phyloP scores from a whole-genome alignment of 1,140 invertebrate species.

The Macrobrachium nipponense region DNA sequence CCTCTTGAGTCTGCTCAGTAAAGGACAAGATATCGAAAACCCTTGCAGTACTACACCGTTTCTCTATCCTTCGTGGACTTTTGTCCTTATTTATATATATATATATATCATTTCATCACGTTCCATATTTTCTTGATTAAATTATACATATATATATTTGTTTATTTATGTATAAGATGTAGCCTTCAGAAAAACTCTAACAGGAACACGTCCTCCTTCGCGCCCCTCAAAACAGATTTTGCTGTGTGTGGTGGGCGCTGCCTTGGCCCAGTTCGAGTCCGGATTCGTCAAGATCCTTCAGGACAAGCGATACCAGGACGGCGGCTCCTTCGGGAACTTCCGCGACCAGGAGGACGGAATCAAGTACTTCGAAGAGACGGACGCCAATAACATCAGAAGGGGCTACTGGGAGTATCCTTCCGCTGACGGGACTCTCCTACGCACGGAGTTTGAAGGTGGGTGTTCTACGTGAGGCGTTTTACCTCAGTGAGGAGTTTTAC shows the following conservation, averaged over 20 bases:
- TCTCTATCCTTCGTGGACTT: too few relatives aligned
- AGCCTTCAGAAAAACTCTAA: too few relatives aligned
- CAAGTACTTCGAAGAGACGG: constrained; percentile 63
- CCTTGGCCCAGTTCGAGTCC: constrained; percentile 47
- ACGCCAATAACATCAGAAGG: constrained; percentile 43
- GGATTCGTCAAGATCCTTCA: constrained; percentile 62
- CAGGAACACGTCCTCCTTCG: background rate
- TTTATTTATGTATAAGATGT: background rate
- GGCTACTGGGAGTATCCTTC: constrained; percentile 60
- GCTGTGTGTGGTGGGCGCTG: constrained; percentile 30
- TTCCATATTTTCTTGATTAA: too few relatives aligned
- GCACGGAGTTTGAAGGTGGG: constrained; percentile 59
- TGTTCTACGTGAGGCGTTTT: too few relatives aligned
- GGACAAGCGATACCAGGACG: constrained; percentile 62
- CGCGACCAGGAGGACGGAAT: constrained; percentile 62
- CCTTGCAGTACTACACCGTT: too few relatives aligned
- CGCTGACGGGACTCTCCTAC: constrained; percentile 30
- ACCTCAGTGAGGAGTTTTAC: too few relatives aligned
- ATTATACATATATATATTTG: background rate
- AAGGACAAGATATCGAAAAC: too few relatives aligned
- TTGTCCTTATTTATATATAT: background rate
- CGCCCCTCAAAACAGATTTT: constrained; percentile 30
- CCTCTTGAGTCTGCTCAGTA: too few relatives aligned
- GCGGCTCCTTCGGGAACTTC: constrained; percentile 61
- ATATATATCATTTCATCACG: too few relatives aligned